Conservation (phyloP, 2,888 invertebrate genomes). For the Calliopum simillimum region DNA sequence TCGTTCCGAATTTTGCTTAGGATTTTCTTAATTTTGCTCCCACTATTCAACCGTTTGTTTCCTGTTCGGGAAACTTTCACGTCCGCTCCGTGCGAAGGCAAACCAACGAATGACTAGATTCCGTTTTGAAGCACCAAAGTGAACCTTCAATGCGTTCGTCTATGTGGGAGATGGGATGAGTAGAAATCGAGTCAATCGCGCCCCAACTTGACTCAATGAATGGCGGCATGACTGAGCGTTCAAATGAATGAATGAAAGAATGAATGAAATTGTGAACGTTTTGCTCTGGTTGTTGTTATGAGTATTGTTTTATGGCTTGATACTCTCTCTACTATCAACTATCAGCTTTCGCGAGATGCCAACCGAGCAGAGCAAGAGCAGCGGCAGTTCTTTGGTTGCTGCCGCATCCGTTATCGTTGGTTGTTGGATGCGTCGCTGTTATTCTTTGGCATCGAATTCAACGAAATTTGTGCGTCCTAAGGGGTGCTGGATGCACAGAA, state of each 20-base stretch:
- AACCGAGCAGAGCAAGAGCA: no score
- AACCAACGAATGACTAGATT: constrained; percentile 43
- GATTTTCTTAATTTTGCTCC: no score
- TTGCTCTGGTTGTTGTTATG: neutral
- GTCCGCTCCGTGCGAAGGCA: constrained; percentile 46
- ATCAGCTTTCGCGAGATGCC: no score
- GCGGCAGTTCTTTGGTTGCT: no score
- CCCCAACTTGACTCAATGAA: constrained; percentile 5
- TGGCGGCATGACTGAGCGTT: neutral
- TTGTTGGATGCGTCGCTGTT: no score
- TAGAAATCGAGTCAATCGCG: neutral
- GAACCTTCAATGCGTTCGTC: neutral
- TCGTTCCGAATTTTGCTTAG: neutral
- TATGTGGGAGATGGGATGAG: neutral
- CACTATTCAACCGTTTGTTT: neutral
- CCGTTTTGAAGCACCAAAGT: constrained; percentile 14
- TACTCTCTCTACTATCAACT: no score
- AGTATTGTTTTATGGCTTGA: neutral
- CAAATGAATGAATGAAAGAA: constrained; percentile 2
- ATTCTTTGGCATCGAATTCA: no score
- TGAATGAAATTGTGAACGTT: constrained; percentile 7
- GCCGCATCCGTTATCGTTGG: no score
- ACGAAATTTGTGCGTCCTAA: no score
- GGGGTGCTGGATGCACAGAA: no score
- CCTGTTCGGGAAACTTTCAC: constrained; percentile 17